Conservation (phyloP, 2,113 vertebrate genomes). For the Vireo altiloquus region DNA sequence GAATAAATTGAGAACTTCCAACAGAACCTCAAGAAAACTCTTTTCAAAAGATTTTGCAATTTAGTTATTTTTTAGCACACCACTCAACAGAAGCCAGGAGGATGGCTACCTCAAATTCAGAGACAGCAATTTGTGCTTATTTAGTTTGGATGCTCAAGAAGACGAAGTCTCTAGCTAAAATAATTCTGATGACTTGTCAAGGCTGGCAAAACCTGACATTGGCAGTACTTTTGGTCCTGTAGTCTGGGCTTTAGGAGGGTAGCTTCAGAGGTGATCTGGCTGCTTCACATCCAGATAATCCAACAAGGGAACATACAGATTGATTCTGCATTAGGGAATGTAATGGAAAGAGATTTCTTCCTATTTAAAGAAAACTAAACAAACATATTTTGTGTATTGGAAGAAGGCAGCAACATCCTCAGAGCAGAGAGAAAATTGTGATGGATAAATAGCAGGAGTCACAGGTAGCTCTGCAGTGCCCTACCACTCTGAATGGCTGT, state of each 20-base stretch:
- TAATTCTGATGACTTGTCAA: slow-evolving; percentile 7
- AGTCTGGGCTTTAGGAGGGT: background rate
- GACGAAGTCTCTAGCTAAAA: background rate
- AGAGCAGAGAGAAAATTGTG: background rate
- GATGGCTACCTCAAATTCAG: background rate
- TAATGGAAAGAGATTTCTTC: background rate
- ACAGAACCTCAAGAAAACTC: background rate
- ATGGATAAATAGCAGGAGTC: background rate
- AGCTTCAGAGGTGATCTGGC: background rate
- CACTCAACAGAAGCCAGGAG: background rate
- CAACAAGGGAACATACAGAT: background rate
- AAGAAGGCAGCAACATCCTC: background rate
- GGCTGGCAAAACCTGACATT: background rate
- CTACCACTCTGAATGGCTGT: background rate
- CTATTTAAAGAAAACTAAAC: background rate
- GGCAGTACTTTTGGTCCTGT: background rate
- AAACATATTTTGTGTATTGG: background rate
- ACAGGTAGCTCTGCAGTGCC: background rate
- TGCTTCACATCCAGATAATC: background rate
- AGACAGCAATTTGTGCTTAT: background rate
- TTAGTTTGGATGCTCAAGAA: background rate
- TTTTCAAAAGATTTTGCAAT: background rate
- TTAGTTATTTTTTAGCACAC: background rate
- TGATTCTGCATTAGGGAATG: background rate
- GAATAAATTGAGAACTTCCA: background rate